A percentile compares a stretch with the other conserved stretches of the same genome.
phyloP scores from a whole-genome alignment of 2,113 vertebrate genomes.

The Anarrhichthys ocellatus region DNA sequence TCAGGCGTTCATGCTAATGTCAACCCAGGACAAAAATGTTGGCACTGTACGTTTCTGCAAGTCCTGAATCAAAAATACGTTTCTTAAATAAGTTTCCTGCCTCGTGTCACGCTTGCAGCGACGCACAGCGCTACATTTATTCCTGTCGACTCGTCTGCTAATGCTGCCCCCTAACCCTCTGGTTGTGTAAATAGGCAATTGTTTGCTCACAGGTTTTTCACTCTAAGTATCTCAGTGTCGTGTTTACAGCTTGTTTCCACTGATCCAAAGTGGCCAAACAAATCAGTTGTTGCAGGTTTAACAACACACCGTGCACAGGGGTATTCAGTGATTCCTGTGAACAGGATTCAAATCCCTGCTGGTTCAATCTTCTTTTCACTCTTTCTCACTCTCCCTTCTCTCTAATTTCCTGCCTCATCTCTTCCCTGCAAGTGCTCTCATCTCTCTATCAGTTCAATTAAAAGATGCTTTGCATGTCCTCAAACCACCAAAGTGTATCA shows the following conservation, averaged over 20 bases:
- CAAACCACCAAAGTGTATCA: slow-evolving; percentile 21
- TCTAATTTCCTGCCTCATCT: neutral
- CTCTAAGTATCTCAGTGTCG: neutral
- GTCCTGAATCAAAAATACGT: too few species aligned
- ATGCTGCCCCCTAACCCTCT: neutral
- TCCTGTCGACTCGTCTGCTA: neutral
- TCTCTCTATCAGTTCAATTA: slow-evolving; percentile 29
- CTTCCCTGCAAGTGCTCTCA: neutral
- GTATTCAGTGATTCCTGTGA: neutral
- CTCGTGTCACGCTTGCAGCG: too few species aligned
- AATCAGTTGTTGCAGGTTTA: neutral
- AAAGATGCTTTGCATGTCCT: slow-evolving; percentile 27
- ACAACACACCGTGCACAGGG: neutral
- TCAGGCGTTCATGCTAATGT: too few species aligned
- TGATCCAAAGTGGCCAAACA: neutral
- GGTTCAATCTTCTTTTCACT: neutral
- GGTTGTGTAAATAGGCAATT: neutral
- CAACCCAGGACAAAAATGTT: too few species aligned
- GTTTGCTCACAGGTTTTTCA: neutral
- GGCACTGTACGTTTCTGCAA: too few species aligned
- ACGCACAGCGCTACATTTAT: too few species aligned
- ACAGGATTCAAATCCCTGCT: neutral
- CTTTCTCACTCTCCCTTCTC: neutral
- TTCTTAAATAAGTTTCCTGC: too few species aligned
- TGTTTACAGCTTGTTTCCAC: neutral